Conservation (phyloP, 2,113 vertebrate species). For the Gorsachius goisagi region DNA sequence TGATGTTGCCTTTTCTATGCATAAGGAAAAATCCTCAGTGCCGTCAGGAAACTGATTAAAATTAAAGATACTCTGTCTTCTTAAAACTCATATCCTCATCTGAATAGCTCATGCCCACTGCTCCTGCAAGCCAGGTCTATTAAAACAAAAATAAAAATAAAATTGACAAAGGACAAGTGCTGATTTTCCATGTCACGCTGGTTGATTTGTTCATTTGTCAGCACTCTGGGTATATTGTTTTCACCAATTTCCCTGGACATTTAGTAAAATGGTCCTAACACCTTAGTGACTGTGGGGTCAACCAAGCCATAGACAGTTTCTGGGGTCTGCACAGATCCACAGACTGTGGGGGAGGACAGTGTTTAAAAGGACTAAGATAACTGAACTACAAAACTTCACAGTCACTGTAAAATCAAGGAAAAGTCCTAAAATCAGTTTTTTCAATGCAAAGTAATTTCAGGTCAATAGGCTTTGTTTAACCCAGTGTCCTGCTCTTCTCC, state of each 20-base stretch:
- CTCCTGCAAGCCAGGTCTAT: neutral
- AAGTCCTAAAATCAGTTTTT: neutral
- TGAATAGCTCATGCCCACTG: neutral
- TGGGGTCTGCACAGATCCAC: neutral
- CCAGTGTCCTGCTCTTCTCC: neutral
- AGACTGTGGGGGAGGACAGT: accelerated
- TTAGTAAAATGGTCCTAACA: neutral
- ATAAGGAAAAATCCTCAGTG: neutral
- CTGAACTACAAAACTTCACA: neutral
- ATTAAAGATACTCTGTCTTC: neutral
- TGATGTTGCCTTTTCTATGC: neutral
- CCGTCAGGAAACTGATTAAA: neutral
- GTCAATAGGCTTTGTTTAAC: neutral
- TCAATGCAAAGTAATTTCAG: neutral
- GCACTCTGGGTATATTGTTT: neutral
- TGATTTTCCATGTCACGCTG: neutral
- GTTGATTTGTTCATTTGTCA: neutral
- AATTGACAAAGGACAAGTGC: neutral
- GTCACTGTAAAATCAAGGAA: neutral
- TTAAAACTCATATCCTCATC: neutral
- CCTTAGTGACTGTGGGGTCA: accelerated
- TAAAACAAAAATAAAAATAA: neutral
- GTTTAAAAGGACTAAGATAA: neutral
- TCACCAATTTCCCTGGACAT: neutral
- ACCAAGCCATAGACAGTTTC: neutral